A percentile compares a stretch with the other conserved stretches of the same genome.
phyloP scores from a whole-genome alignment of 2,888 invertebrate genomes.

The Aproaerema taeniolella region DNA sequence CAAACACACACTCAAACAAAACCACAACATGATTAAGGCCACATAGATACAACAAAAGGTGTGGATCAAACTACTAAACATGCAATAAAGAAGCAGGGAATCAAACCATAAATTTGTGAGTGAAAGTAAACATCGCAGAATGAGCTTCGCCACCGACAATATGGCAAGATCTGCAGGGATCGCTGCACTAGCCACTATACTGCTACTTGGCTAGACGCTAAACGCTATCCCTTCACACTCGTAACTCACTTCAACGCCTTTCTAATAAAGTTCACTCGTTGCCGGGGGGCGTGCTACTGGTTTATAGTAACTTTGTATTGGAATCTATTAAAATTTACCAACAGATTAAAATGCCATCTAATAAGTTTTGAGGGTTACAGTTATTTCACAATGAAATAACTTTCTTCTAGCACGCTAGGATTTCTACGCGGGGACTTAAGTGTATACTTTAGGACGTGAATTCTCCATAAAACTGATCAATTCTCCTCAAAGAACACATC shows the following conservation, averaged over 20 bases:
- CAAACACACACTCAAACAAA: not conserved
- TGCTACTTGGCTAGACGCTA: constrained; percentile 1
- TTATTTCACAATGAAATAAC: too few relatives aligned
- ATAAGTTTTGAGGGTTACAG: too few relatives aligned
- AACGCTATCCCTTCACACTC: constrained; percentile 2
- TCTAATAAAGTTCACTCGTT: too few relatives aligned
- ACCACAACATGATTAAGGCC: not conserved
- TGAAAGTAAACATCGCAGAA: constrained; percentile 10
- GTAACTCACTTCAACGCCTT: constrained; percentile 7
- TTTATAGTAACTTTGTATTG: too few relatives aligned
- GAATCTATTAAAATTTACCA: too few relatives aligned
- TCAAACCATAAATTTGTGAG: not conserved
- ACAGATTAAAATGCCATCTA: too few relatives aligned
- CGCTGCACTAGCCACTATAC: constrained; percentile 11
- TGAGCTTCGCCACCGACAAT: constrained; percentile 56
- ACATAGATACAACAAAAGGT: not conserved
- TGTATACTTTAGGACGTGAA: too few relatives aligned
- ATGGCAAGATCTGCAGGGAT: constrained; percentile 38
- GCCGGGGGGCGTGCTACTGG: too few relatives aligned
- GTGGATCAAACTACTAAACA: not conserved
- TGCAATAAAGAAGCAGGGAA: constrained; percentile 6
- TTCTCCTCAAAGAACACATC: too few relatives aligned
- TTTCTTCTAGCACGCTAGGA: too few relatives aligned
- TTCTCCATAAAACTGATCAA: too few relatives aligned
- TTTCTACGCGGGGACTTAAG: too few relatives aligned